Evolutionary conservation across 2,113 vertebrate species (phyloP), one percentile per base, ranked within the genome.

Genomic region (Crotophaga sulcirostris): DNA sequence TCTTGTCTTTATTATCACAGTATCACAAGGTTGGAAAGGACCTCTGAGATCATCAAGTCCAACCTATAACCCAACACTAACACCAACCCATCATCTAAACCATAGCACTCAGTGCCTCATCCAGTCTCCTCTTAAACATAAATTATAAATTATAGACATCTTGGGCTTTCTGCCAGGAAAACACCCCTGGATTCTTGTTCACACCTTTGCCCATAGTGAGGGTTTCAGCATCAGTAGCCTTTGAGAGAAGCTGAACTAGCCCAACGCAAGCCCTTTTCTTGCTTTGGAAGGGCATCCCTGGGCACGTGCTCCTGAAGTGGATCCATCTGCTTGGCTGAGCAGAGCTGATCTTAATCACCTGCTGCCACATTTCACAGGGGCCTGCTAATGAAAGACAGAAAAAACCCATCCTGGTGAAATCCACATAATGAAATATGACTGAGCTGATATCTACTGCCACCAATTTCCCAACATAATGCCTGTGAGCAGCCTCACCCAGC

Each of bases 241-340:
- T 68, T 51, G 58, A 56, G 74, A 59, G 56, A 51, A 12, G 4
- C 34, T 77, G 45, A 77, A 15, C 40, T 51, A 13, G 3, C 44
- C 45, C 63, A 76, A 25, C 24, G 40, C 40, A 42, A 42, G 40
- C 40, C 40, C 16, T 66, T 25, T 28, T 12, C 52, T 55, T 56
- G 55, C 7, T 33, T 59, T 55, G 47, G 54, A 26, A 33, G 14
- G 16, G 23, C 40, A 31, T 20, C 40, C 59, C 81, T 42, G 31
- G 47, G 42, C 26, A 58, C 0, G 2, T 21, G 26, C 24, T 49
- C 16, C 38, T 1, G 0, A 62, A 36, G 44, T 15, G 25, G 38
- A 4, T 59, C 68, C 5, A 0, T 60, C 63, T 10, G 23, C 54
- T 83, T 1, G 6, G 59, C 7, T 28, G 49, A 4, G 3, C 44